Evolutionary conservation across 2,797 vertebrate genomes (phyloP).

Genomic region (Taenioides sp.): DNA sequence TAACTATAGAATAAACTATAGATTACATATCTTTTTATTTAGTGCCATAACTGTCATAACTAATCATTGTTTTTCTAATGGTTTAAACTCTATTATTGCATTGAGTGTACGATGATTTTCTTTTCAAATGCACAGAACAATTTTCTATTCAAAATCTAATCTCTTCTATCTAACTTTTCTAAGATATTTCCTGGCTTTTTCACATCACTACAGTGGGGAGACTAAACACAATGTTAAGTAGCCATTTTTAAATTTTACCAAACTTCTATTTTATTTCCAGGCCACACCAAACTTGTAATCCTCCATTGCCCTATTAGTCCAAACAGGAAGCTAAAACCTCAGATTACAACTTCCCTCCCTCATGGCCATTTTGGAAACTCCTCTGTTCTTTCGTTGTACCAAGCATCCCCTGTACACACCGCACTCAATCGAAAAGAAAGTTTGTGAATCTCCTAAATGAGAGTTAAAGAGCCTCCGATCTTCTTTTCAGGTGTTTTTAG

Average conservation of each 20-base stretch:
- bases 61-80: no score
- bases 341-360: background rate
- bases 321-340: background rate
- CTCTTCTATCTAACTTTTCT: background rate
- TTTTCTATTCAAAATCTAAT: background rate
- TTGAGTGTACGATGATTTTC: background rate
- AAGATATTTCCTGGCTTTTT: background rate
- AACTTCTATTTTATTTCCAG: background rate
- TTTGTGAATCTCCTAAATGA: conserved; percentile 61
- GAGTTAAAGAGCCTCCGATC: conserved; percentile 70
- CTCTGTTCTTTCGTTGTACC: background rate
- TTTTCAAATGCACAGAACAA: background rate
- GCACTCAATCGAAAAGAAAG: conserved; percentile 4
- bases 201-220: background rate
- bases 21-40: no score
- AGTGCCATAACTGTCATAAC: no score
- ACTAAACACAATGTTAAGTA: background rate
- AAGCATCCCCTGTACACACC: background rate
- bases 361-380: background rate
- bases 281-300: background rate
- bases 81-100: no score
- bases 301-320: background rate
- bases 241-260: background rate
- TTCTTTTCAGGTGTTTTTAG: conserved; percentile 63
- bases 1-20: no score